These are phyloP conservation scores for Piaya cayana DNA, from an alignment of 2,113 vertebrate genomes.

Conservation along the genomic window DNA sequence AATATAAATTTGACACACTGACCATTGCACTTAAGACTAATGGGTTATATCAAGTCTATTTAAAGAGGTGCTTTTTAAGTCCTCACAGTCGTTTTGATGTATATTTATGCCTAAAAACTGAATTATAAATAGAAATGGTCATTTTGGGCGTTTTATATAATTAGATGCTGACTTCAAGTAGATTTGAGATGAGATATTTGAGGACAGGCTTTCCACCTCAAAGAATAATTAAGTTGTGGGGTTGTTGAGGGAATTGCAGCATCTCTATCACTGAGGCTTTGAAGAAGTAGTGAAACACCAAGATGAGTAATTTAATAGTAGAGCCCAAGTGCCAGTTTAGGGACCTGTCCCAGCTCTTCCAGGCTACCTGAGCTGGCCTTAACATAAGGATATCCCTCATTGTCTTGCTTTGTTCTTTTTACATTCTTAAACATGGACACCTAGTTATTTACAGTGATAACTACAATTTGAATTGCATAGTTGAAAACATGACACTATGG, in stretches of 20 bases:
- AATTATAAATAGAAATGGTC: background rate
- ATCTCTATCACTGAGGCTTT: background rate
- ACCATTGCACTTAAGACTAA: background rate
- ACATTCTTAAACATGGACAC: background rate
- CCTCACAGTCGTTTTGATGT: background rate
- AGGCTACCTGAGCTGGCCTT: background rate
- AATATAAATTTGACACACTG: background rate
- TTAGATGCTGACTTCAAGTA: background rate
- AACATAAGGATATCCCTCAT: background rate
- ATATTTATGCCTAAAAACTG: background rate
- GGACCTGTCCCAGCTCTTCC: background rate
- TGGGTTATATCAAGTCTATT: constrained; percentile 34
- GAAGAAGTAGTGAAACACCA: background rate
- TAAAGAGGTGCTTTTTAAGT: background rate
- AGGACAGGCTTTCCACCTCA: background rate
- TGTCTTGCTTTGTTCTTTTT: background rate
- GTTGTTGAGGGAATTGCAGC: background rate
- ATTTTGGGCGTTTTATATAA: background rate
- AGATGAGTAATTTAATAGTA: background rate
- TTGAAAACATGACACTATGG: background rate
- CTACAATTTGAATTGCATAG: background rate
- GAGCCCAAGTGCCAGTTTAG: background rate
- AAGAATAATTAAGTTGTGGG: background rate
- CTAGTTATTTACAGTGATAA: background rate
- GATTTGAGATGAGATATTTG: background rate